Evolutionary conservation across 2,113 vertebrate species (phyloP).

Genomic region (Corapipo altera): DNA sequence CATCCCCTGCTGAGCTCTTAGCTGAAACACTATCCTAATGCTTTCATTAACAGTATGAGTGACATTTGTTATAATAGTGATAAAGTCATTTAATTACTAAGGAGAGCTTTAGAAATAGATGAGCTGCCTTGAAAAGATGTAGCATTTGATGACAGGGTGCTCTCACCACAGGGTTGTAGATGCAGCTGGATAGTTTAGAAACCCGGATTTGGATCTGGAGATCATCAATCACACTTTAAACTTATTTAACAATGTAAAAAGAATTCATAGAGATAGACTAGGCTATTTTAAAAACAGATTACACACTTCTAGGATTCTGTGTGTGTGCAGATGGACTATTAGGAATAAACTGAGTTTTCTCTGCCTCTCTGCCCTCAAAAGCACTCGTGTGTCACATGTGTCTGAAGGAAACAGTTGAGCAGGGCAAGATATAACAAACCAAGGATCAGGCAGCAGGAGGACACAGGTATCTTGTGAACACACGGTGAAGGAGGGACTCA

Average conservation of each 20-base stretch:
- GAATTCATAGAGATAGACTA: background rate
- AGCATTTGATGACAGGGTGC: background rate
- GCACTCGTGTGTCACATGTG: too few relatives aligned
- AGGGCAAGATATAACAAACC: background rate
- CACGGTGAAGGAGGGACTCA: background rate
- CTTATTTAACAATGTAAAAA: background rate
- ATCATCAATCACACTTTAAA: background rate
- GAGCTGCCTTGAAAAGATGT: background rate
- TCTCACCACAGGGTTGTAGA: background rate
- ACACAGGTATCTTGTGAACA: background rate
- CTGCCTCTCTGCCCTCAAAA: background rate
- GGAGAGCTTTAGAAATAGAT: background rate
- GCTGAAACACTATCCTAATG: background rate
- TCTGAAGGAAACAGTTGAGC: background rate
- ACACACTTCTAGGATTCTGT: background rate
- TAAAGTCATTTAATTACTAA: constrained; percentile 2
- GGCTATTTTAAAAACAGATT: background rate
- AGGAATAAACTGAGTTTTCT: background rate
- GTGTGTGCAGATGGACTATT: background rate
- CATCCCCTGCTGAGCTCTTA: background rate
- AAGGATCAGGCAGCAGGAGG: background rate
- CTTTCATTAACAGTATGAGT: background rate
- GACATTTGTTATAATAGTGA: background rate
- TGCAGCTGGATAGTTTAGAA: background rate
- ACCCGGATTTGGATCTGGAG: background rate